phyloP scores from a whole-genome alignment of 2,797 vertebrate genomes.

The Paramormyrops hopkinsi region DNA sequence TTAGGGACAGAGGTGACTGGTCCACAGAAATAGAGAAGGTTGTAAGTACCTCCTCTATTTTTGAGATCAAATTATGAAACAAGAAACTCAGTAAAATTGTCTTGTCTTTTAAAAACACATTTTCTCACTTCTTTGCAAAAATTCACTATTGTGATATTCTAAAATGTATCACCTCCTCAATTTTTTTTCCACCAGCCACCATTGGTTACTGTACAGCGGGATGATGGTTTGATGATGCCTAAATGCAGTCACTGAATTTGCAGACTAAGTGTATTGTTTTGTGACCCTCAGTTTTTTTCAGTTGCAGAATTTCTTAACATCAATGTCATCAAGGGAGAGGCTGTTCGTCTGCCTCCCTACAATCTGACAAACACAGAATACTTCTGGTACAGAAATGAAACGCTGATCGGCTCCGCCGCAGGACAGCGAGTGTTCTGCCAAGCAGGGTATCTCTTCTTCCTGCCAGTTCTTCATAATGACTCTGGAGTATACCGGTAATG shows the following conservation, averaged over 20 bases:
- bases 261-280: neutral
- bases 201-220: neutral
- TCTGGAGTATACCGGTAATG: constrained; percentile 42
- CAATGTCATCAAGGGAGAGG: constrained; percentile 40
- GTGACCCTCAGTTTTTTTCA: neutral
- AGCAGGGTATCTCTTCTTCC: constrained; percentile 42
- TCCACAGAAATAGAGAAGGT: neutral
- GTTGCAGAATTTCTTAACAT: neutral
- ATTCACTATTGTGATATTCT: neutral
- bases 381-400: neutral
- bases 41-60: neutral
- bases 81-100: neutral
- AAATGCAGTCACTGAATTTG: neutral
- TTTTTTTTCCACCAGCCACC: neutral
- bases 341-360: constrained; percentile 34
- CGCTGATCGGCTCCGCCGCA: constrained; percentile 33
- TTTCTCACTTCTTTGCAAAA: neutral
- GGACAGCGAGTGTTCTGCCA: constrained; percentile 32
- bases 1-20: neutral
- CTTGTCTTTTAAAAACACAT: neutral
- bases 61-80: neutral
- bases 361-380: neutral
- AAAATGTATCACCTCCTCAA: neutral
- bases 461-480: constrained; percentile 42
- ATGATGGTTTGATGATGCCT: neutral